phyloP scores from a whole-genome alignment of 2,797 vertebrate species.

The Sternarchorhynchus goeldii region DNA sequence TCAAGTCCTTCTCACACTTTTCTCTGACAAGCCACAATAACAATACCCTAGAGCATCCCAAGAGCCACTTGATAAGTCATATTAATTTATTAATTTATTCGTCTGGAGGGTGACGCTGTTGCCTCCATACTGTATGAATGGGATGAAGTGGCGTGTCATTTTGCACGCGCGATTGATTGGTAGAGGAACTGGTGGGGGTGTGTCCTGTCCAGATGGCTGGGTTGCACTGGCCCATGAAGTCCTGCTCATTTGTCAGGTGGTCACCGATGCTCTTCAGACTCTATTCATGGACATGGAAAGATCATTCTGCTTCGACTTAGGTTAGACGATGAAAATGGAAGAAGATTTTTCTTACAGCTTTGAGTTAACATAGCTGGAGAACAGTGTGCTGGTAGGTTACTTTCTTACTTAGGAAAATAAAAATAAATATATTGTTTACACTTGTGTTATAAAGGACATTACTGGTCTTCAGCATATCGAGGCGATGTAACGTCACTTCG shows the following conservation, averaged over 20 bases:
- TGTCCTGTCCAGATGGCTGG: slow-evolving; percentile 56
- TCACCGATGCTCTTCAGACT: slow-evolving; percentile 35
- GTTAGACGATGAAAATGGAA: slow-evolving; percentile 32
- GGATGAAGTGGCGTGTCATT: slow-evolving; percentile 46
- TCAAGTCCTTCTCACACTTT: neutral
- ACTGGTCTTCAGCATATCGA: neutral
- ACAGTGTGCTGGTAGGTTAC: too few species aligned
- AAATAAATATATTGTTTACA: neutral
- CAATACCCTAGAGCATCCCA: slow-evolving; percentile 6
- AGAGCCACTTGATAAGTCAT: slow-evolving; percentile 28
- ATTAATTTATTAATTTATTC: slow-evolving; percentile 39
- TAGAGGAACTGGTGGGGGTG: slow-evolving; percentile 47
- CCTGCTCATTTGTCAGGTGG: slow-evolving; percentile 53
- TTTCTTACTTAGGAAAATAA: too few species aligned
- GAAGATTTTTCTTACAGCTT: neutral
- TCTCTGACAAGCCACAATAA: neutral
- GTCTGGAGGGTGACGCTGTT: slow-evolving; percentile 30
- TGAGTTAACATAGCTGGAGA: too few species aligned
- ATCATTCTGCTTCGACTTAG: slow-evolving; percentile 28
- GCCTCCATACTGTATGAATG: slow-evolving; percentile 46
- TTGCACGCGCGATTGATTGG: slow-evolving; percentile 54
- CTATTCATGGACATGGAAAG: slow-evolving; percentile 16
- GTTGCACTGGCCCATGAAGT: slow-evolving; percentile 39
- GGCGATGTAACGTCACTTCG: slow-evolving; percentile 6
- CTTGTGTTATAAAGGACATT: neutral